phyloP scores from a whole-genome alignment of 1,140 invertebrate genomes.

The Rhopalosiphum maidis region DNA sequence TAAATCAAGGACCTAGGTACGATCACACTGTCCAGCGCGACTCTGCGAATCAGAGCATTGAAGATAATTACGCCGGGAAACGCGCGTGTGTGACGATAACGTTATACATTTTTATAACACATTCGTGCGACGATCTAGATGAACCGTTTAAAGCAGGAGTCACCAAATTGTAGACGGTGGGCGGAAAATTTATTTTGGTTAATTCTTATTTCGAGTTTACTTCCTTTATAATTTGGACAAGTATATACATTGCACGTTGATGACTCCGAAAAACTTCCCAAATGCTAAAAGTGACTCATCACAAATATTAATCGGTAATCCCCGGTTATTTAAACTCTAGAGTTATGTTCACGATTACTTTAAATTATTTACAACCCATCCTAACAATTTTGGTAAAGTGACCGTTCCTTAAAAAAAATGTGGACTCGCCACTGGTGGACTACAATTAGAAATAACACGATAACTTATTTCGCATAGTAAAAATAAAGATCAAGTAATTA shows the following conservation, averaged over 20 bases:
- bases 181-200: no score
- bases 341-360: no score
- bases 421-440: no score
- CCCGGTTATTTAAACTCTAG: no score
- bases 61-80: neutral
- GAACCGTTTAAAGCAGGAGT: neutral
- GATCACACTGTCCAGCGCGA: neutral
- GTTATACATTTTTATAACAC: neutral
- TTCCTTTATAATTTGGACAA: neutral
- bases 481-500: no score
- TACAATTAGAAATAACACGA: no score
- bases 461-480: no score
- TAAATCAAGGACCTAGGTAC: neutral
- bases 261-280: neutral
- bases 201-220: neutral
- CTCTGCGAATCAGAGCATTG: neutral
- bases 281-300: neutral
- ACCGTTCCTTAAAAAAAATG: no score
- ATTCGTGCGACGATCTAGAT: neutral
- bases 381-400: no score
- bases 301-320: no score
- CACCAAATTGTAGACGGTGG: no score
- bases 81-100: neutral
- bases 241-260: neutral
- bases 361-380: no score